These are phyloP conservation scores for Strigops habroptila DNA, from an alignment of 2,113 vertebrate genomes.

Conservation along the genomic window DNA sequence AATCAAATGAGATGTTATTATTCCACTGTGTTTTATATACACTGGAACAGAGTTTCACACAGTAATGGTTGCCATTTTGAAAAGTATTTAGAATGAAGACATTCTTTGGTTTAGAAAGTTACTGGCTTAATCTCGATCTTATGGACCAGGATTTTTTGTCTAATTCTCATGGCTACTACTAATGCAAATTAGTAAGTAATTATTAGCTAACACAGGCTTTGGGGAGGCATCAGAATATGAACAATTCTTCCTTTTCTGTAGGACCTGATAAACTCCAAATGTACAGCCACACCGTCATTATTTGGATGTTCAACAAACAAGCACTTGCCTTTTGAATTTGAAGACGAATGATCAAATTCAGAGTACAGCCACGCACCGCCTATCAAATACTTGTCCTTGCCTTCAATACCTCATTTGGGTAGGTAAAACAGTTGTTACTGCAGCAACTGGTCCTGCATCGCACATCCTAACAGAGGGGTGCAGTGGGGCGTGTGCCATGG, in stretches of 20 bases:
- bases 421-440: not conserved
- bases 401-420: not conserved
- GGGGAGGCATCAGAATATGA: not conserved
- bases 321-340: not conserved
- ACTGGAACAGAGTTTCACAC: conserved; percentile 51
- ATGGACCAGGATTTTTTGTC: not conserved
- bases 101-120: not conserved
- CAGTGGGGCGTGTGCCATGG: accelerated
- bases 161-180: not conserved
- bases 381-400: not conserved
- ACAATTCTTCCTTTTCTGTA: not conserved
- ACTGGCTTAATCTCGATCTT: not conserved
- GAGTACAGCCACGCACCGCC: not conserved
- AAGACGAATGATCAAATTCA: not conserved
- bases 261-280: not conserved
- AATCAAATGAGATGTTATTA: conserved; percentile 74
- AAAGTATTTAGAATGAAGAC: not conserved
- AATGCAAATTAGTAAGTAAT: not conserved
- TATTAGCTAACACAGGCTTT: not conserved
- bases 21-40: conserved; percentile 68
- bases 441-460: not conserved
- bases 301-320: not conserved
- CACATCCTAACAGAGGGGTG: not conserved
- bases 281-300: not conserved
- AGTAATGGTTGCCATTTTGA: conserved; percentile 28